These are phyloP conservation scores for Belgica antarctica DNA, from an alignment of 2,888 invertebrate species.

Conservation along the genomic window DNA sequence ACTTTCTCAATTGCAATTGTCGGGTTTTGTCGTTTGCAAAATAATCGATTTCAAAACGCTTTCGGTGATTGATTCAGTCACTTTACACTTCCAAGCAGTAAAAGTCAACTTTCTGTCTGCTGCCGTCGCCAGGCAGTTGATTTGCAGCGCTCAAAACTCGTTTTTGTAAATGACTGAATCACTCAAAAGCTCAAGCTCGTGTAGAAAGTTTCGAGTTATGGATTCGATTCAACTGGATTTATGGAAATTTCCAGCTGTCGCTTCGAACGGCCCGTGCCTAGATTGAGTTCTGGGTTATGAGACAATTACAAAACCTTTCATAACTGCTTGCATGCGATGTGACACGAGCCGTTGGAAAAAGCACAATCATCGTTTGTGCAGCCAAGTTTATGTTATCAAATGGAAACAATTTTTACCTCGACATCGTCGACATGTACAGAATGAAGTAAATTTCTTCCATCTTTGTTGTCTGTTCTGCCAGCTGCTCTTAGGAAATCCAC, in stretches of 20 bases:
- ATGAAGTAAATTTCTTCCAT: constrained; percentile 44
- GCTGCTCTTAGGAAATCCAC: background rate
- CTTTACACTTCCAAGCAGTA: too few relatives aligned
- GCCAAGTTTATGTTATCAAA: background rate
- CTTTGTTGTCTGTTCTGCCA: background rate
- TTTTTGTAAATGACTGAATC: background rate
- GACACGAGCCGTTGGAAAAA: constrained; percentile 1
- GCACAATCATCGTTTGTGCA: background rate
- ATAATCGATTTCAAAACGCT: background rate
- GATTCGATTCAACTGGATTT: too few relatives aligned
- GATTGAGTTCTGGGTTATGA: background rate
- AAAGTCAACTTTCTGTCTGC: constrained; percentile 8
- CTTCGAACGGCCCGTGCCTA: background rate
- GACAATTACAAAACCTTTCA: too few relatives aligned
- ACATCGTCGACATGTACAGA: constrained; percentile 41
- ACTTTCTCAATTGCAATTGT: too few relatives aligned
- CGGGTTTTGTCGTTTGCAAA: too few relatives aligned
- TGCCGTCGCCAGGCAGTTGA: background rate
- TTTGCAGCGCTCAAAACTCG: too few relatives aligned
- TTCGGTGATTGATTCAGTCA: constrained; percentile 7
- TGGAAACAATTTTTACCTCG: constrained; percentile 28
- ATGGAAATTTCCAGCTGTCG: background rate
- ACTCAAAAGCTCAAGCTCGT: too few relatives aligned
- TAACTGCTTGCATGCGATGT: background rate
- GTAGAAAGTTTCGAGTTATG: background rate